Percentiles rank a stretch among this genome's conserved stretches.
These are phyloP conservation scores for Crocidura indochinensis DNA, from an alignment of 2,797 vertebrate genomes.

Conservation along the genomic window DNA sequence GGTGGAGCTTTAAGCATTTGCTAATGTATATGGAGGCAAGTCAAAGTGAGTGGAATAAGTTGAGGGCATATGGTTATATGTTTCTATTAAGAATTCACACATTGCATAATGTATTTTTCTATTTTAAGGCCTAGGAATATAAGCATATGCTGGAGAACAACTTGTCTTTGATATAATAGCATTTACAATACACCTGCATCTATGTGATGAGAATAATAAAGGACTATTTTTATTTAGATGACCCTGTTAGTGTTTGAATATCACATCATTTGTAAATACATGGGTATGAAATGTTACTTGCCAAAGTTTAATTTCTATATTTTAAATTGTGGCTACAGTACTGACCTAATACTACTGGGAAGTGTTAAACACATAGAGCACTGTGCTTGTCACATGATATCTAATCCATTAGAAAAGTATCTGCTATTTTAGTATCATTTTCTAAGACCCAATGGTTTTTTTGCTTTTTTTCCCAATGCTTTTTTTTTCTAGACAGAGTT, in stretches of 20 bases:
- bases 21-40: background rate
- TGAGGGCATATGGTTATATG: rapidly evolving
- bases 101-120: background rate
- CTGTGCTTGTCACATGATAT: rapidly evolving
- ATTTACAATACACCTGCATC: too few species aligned
- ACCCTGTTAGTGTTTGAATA: rapidly evolving
- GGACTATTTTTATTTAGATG: background rate
- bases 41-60: rapidly evolving
- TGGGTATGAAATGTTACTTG: too few species aligned
- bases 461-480: too few species aligned
- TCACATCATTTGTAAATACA: too few species aligned
- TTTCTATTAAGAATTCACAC: background rate
- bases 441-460: background rate
- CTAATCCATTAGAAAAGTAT: background rate
- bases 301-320: background rate
- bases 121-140: background rate
- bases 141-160: background rate
- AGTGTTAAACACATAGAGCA: background rate
- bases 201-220: background rate
- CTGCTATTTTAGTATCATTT: too few species aligned
- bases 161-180: background rate
- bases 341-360: background rate
- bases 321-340: background rate
- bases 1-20: background rate
- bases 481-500: too few species aligned